Base-by-base conservation (phyloP, 2,113 vertebrate species). In the Anhinga rufa region DNA sequence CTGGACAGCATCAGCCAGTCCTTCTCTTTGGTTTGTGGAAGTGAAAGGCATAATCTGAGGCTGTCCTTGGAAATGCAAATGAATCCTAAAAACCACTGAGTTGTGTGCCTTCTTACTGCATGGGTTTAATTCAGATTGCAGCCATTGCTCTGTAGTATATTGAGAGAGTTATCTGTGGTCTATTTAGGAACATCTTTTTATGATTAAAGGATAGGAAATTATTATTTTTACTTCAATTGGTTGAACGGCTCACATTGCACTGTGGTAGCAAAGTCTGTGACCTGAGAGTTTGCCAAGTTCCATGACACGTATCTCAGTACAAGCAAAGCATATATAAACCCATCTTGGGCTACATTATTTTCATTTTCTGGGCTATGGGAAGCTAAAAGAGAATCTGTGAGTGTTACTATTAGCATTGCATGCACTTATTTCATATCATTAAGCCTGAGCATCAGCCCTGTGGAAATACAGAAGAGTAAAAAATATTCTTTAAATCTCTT, bases 201-300 rank as follows among this genome's bases (percentile, higher is more conserved):
- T 74, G 70, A 82, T 80, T 92, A 72, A 72, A 89, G 61, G 31
- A 65, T 87, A 91, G 65, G 81, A 96, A 97, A 85, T 70, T 0
- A 89, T 79, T 89, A 70, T 95, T 96, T 97, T 97, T 95, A 87
- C 55, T 86, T 95, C 70, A 62, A 0, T 74, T 7, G 4, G 54
- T 82, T 92, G 70, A 82, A 93, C 62, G 55, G 54, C 66, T 93
- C 83, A 58, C 40, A 36, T 78, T 82, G 65, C 49, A 68, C 18
- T 58, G 42, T 69, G 83, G 80, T 85, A 89, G 75, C 77, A 82
- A 89, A 92, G 22, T 58, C 74, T 80, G 36, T 92, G 91, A 95
- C 93, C 86, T 76, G 36, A 74, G 86, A 93, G 44, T 84, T 82
- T 96, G 97, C 95, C 86, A 96, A 96, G 78, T 97, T 96, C 94